phyloP scores from a whole-genome alignment of 2,888 invertebrate genomes.

The Trisateles emortualis region DNA sequence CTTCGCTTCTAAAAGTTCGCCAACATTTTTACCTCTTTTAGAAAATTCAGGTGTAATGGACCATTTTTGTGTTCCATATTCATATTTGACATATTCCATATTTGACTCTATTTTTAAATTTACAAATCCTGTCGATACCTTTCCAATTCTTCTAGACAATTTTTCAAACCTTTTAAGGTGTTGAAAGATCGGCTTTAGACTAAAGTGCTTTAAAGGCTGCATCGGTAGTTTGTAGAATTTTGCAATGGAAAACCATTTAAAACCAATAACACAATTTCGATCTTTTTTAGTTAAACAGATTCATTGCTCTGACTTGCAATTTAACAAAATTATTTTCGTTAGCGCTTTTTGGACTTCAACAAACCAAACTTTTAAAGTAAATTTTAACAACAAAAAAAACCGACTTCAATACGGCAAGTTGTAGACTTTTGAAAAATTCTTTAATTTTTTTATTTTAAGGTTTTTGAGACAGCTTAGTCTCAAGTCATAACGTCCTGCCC shows the following conservation, averaged over 20 bases:
- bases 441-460: too few species aligned
- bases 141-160: conserved; percentile 32
- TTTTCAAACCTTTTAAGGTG: conserved; percentile 26
- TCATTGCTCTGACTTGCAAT: conserved; percentile 38
- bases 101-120: too few species aligned
- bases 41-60: too few species aligned
- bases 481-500: conserved; percentile 27
- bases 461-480: too few species aligned
- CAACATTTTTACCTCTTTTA: too few species aligned
- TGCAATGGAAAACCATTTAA: conserved; percentile 38
- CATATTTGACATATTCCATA: too few species aligned
- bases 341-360: conserved; percentile 33
- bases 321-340: conserved; percentile 37
- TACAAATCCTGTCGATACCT: too few species aligned
- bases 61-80: too few species aligned
- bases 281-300: conserved; percentile 37
- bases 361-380: conserved; percentile 33
- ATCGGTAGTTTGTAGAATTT: conserved; percentile 13
- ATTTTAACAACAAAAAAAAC: too few species aligned
- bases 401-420: too few species aligned
- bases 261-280: conserved; percentile 35
- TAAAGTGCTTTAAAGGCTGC: conserved; percentile 35
- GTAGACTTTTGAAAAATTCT: too few species aligned
- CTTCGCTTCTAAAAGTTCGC: too few species aligned
- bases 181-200: conserved; percentile 31